Percentiles rank a stretch among this genome's conserved stretches.
Conservation (phyloP, 2,888 invertebrate species). For the Dromius quadrimaculatus region DNA sequence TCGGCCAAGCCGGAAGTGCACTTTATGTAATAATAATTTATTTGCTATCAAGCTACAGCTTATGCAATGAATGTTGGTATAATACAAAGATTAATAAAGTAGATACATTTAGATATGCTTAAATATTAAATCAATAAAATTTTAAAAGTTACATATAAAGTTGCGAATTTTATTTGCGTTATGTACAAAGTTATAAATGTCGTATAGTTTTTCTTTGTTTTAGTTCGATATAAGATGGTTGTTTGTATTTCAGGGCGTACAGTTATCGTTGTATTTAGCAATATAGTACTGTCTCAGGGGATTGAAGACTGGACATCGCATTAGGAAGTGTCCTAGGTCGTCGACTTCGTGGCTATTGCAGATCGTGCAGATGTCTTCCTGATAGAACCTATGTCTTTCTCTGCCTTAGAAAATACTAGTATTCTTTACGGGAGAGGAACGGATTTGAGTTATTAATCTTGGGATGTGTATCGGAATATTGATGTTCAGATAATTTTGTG, state of each 20-base stretch:
- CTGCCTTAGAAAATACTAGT: too few relatives aligned
- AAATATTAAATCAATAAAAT: too few relatives aligned
- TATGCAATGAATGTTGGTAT: slow-evolving; percentile 1
- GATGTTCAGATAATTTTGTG: neutral
- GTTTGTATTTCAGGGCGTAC: too few relatives aligned
- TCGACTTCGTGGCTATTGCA: neutral
- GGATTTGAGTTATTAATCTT: neutral
- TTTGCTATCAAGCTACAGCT: slow-evolving; percentile 11
- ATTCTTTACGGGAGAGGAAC: neutral
- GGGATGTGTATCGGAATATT: neutral
- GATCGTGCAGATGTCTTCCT: neutral
- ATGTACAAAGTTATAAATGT: neutral
- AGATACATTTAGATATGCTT: too few relatives aligned
- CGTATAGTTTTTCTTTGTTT: neutral
- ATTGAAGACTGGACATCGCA: too few relatives aligned
- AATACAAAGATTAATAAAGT: too few relatives aligned
- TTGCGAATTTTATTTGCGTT: neutral
- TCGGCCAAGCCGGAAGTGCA: too few relatives aligned
- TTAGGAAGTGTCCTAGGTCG: neutral
- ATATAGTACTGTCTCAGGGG: too few relatives aligned
- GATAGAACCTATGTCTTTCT: too few relatives aligned
- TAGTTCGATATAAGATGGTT: too few relatives aligned
- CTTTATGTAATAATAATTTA: neutral
- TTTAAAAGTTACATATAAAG: slow-evolving; percentile 6
- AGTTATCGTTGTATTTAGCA: too few relatives aligned